Evolutionary conservation across 2,113 vertebrate species (phyloP).

Genomic region (Hystrix brachyura): DNA sequence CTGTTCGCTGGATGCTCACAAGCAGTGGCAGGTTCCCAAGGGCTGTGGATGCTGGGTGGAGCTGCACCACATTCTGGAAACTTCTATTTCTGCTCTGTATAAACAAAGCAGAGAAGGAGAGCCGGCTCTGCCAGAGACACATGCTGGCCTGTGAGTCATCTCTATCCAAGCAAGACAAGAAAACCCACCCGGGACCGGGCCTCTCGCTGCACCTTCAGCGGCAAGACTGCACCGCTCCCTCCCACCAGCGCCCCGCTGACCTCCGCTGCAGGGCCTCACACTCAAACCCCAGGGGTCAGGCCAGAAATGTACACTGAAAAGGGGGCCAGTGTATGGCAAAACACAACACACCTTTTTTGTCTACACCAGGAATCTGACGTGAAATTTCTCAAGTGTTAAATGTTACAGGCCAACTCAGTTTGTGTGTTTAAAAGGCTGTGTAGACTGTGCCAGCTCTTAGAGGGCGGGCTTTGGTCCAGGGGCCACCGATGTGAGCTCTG

Average conservation of each 20-base stretch:
- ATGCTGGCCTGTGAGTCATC: slow-evolving; percentile 36
- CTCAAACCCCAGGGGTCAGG: background rate
- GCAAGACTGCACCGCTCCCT: rapidly evolving
- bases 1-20: background rate
- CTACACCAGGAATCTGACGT: background rate
- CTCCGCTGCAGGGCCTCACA: rapidly evolving
- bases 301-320: background rate
- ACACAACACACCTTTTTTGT: background rate
- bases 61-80: slow-evolving; percentile 52
- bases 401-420: background rate
- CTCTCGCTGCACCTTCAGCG: background rate
- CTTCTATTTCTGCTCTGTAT: slow-evolving; percentile 71
- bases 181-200: background rate
- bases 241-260: background rate
- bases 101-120: slow-evolving; percentile 61
- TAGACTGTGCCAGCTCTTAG: rapidly evolving
- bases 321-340: background rate
- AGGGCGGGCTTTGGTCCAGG: background rate
- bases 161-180: background rate
- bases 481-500: too few relatives aligned
- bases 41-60: background rate
- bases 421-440: rapidly evolving
- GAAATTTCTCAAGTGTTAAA: background rate
- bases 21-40: background rate
- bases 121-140: background rate